Conservation (phyloP, 1,140 invertebrate species). For the Sinella curviseta region DNA sequence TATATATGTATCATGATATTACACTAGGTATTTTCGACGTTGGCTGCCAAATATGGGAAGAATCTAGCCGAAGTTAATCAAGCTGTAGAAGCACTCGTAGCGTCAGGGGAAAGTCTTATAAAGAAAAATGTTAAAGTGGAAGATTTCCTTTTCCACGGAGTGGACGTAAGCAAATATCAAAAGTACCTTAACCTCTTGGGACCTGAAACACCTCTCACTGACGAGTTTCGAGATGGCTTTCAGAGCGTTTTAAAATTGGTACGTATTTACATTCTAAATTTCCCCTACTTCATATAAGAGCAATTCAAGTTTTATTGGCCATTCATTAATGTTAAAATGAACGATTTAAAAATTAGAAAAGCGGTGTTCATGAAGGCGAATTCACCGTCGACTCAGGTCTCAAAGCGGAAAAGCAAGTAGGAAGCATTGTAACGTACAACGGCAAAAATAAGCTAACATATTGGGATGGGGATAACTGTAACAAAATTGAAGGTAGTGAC, state of each 20-base stretch:
- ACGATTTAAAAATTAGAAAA: background rate
- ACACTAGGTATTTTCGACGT: background rate
- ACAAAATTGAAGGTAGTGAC: constrained; percentile 71
- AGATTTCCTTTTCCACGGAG: background rate
- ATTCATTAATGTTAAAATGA: too few species aligned
- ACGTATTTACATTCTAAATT: constrained; percentile 50
- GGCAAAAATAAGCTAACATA: constrained; percentile 36
- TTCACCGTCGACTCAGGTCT: background rate
- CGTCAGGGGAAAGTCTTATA: background rate
- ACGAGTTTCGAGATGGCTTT: background rate
- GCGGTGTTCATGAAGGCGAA: background rate
- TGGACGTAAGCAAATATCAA: background rate
- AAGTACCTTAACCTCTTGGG: background rate
- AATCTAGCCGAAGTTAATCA: background rate
- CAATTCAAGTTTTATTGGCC: too few species aligned
- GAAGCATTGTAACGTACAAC: background rate
- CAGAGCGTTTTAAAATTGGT: background rate
- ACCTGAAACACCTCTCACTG: background rate
- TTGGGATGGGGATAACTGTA: constrained; percentile 65
- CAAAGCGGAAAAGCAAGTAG: background rate
- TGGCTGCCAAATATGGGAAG: background rate
- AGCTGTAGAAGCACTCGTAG: background rate
- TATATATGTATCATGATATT: background rate
- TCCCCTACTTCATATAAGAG: constrained; percentile 69
- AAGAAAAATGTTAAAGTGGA: background rate